Conservation (phyloP, 1,140 invertebrate species). For the Trichoplusia ni region DNA sequence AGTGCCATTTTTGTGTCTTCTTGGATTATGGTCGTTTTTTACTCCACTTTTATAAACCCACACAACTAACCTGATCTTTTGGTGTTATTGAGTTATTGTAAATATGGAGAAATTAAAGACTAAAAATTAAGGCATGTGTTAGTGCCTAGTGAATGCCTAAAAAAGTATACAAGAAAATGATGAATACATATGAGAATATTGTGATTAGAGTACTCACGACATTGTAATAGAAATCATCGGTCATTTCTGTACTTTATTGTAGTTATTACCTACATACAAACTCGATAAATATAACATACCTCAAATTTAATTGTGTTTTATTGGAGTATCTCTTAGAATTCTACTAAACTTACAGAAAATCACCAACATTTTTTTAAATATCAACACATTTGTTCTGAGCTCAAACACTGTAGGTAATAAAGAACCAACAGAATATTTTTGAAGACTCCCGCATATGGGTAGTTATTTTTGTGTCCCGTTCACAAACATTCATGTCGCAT, state of each 20-base stretch:
- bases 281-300: conserved; percentile 81
- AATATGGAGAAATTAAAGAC: conserved; percentile 76
- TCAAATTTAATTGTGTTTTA: conserved; percentile 70
- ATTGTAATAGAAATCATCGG: conserved; percentile 74
- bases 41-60: conserved; percentile 27
- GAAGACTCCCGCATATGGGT: no score
- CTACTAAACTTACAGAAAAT: not conserved
- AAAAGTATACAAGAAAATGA: conserved; percentile 71
- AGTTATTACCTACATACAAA: conserved; percentile 80
- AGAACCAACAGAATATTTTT: no score
- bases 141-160: conserved; percentile 72
- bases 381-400: no score
- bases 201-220: conserved; percentile 74
- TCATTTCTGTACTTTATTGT: conserved; percentile 80
- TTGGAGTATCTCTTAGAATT: conserved; percentile 33
- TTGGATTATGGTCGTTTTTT: conserved; percentile 29
- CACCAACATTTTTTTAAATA: no score
- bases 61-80: conserved; percentile 23
- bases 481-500: no score
- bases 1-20: conserved; percentile 23
- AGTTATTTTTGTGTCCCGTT: no score
- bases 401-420: no score
- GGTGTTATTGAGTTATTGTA: conserved; percentile 54
- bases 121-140: conserved; percentile 66
- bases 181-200: conserved; percentile 76